Conservation (phyloP, 2,888 invertebrate genomes). For the Gandaritis pyraliata region DNA sequence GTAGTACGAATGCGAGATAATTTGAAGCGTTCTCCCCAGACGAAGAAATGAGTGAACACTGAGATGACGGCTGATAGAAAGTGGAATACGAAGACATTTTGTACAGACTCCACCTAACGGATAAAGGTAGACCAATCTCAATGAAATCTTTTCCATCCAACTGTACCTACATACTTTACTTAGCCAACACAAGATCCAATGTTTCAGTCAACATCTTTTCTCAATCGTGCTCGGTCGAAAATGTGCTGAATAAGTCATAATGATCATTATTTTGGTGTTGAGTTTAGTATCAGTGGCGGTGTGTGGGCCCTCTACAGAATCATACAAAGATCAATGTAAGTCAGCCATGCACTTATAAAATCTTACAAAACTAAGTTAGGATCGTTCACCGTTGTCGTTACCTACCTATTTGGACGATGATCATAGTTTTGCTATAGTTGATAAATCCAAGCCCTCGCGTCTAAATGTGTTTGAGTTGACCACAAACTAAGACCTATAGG, state of each 20-base stretch:
- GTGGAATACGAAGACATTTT: too few relatives aligned
- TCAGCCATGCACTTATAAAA: background rate
- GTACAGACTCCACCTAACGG: too few relatives aligned
- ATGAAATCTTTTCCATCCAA: conserved; percentile 12
- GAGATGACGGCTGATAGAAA: too few relatives aligned
- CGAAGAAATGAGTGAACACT: too few relatives aligned
- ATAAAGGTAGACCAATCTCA: too few relatives aligned
- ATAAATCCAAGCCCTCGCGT: too few relatives aligned
- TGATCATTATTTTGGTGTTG: conserved; percentile 18
- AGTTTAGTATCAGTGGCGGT: conserved; percentile 16
- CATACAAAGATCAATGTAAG: conserved; percentile 60
- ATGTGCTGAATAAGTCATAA: conserved; percentile 23
- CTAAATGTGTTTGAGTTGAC: too few relatives aligned
- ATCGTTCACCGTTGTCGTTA: background rate
- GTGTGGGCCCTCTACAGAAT: conserved; percentile 39
- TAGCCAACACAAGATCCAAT: background rate
- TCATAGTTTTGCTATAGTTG: background rate
- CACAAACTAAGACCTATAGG: too few relatives aligned
- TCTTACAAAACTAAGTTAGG: background rate
- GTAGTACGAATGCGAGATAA: too few relatives aligned
- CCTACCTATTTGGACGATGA: too few relatives aligned
- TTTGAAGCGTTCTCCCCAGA: too few relatives aligned
- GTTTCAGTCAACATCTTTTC: conserved; percentile 18
- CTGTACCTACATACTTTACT: conserved; percentile 22
- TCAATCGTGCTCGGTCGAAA: conserved; percentile 9